Conservation (phyloP, 2,113 vertebrate species). For the Henicopernis longicauda region DNA sequence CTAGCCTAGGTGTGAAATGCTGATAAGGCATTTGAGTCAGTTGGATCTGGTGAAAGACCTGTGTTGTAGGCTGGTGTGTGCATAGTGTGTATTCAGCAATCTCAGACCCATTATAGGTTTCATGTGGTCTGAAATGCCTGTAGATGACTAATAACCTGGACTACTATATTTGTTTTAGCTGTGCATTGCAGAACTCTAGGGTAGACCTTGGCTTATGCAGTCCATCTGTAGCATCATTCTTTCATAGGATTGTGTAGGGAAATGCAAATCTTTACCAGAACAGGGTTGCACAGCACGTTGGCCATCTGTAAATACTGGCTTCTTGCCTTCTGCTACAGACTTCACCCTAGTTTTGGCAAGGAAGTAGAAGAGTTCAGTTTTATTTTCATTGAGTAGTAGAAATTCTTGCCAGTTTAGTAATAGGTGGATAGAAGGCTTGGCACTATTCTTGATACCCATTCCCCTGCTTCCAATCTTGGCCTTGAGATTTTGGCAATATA, state of each 20-base stretch:
- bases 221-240: background rate
- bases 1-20: background rate
- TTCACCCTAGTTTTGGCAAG: conserved; percentile 25
- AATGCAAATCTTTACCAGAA: background rate
- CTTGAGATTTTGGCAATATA: background rate
- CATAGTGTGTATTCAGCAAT: background rate
- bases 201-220: background rate
- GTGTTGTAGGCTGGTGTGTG: background rate
- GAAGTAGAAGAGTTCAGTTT: background rate
- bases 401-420: conserved; percentile 36
- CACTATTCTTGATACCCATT: conserved; percentile 6
- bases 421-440: conserved; percentile 23
- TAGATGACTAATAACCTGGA: background rate
- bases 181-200: background rate
- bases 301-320: conserved; percentile 37
- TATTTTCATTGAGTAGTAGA: conserved; percentile 30
- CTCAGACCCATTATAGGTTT: background rate
- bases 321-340: conserved; percentile 18
- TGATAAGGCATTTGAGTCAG: background rate
- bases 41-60: background rate
- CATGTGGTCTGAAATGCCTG: background rate
- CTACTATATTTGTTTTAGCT: background rate
- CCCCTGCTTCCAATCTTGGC: background rate
- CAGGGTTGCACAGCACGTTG: background rate
- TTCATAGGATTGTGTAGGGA: background rate